Evolutionary conservation across 2,888 invertebrate species (phyloP).

Genomic region (Lepidocyrtoides sp.): DNA sequence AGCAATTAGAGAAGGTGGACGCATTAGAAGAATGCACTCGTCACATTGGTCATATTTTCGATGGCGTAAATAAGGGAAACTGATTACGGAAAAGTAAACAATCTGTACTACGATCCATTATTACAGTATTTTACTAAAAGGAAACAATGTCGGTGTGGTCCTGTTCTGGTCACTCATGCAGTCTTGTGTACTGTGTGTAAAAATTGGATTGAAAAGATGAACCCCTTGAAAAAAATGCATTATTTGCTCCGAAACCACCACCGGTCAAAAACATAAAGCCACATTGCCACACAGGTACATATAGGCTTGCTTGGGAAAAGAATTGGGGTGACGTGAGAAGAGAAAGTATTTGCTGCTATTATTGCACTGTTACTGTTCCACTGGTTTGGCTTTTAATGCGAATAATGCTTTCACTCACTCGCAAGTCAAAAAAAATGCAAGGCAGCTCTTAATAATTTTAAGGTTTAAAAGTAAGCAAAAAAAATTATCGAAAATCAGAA

Average conservation of each 20-base stretch:
- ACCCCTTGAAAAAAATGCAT: too few relatives aligned
- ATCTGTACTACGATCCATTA: background rate
- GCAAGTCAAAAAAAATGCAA: too few relatives aligned
- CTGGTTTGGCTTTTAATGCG: background rate
- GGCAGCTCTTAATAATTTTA: too few relatives aligned
- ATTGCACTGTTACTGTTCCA: background rate
- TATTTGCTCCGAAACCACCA: too few relatives aligned
- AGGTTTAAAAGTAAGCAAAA: too few relatives aligned
- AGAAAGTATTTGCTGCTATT: background rate
- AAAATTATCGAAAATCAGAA: too few relatives aligned
- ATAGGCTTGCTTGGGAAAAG: background rate
- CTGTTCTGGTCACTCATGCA: background rate
- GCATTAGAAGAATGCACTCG: conserved; percentile 80
- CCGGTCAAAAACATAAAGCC: background rate
- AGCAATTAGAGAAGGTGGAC: conserved; percentile 81
- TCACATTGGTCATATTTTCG: conserved; percentile 84
- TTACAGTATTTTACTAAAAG: too few relatives aligned
- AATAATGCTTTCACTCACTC: background rate
- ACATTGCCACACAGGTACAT: background rate
- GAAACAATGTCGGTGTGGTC: background rate
- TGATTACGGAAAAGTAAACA: background rate
- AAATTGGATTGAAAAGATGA: too few relatives aligned
- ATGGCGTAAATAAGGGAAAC: conserved; percentile 68
- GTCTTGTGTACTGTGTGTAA: background rate
- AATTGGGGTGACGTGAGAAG: conserved; percentile 13